phyloP scores from a whole-genome alignment of 2,888 invertebrate species.

The Isoperla grammatica region DNA sequence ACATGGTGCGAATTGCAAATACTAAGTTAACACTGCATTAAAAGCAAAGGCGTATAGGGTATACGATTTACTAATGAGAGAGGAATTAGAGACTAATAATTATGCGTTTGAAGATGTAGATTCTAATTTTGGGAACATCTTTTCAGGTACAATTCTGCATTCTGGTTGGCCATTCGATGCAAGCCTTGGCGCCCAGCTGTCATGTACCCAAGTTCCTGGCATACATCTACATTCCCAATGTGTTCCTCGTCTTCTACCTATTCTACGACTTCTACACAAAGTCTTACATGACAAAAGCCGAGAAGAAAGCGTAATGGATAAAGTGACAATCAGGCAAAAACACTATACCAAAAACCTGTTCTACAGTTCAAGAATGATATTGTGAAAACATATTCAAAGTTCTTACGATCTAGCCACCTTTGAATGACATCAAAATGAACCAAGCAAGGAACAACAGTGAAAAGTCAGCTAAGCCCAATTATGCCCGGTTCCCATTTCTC shows the following conservation, averaged over 20 bases:
- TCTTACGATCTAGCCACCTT: too few species aligned
- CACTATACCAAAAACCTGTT: background rate
- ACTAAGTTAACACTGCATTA: too few species aligned
- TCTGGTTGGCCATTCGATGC: conserved; percentile 53
- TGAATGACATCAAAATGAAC: background rate
- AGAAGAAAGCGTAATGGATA: conserved; percentile 5
- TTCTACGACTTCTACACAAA: conserved; percentile 64
- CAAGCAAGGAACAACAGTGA: too few species aligned
- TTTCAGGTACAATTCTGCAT: conserved; percentile 60
- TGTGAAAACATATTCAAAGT: too few species aligned
- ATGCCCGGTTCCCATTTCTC: too few species aligned
- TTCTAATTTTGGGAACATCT: too few species aligned
- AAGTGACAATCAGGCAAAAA: background rate
- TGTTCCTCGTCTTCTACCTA: conserved; percentile 61
- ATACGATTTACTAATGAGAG: too few species aligned
- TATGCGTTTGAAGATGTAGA: too few species aligned
- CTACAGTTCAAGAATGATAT: background rate
- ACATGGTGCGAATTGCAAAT: too few species aligned
- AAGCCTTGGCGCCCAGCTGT: conserved; percentile 54
- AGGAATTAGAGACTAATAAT: too few species aligned
- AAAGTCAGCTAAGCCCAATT: too few species aligned
- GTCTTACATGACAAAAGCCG: conserved; percentile 46
- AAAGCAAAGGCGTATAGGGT: too few species aligned
- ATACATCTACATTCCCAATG: conserved; percentile 54
- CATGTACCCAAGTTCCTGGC: conserved; percentile 42